phyloP scores from a whole-genome alignment of 2,888 invertebrate genomes.

The Hofmannophila pseudospretella region DNA sequence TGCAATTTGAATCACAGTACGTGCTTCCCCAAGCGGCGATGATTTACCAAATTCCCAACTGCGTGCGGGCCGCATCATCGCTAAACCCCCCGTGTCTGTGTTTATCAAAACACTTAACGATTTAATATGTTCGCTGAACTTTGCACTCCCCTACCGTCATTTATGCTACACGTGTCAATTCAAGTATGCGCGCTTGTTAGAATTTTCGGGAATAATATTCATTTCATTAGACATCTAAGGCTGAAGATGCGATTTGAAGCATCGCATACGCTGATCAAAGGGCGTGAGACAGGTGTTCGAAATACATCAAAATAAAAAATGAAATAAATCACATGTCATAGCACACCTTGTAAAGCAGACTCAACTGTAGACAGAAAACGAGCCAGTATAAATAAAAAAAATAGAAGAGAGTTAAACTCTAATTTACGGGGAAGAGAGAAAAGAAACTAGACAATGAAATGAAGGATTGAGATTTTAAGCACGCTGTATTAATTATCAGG shows the following conservation, averaged over 20 bases:
- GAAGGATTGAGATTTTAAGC: constrained; percentile 5
- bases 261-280: too few relatives aligned
- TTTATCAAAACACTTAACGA: constrained; percentile 77
- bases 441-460: too few relatives aligned
- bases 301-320: too few relatives aligned
- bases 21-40: constrained; percentile 49
- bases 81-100: constrained; percentile 62
- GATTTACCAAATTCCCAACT: constrained; percentile 62
- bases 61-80: constrained; percentile 52
- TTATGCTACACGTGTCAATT: constrained; percentile 30
- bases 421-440: too few relatives aligned
- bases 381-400: too few relatives aligned
- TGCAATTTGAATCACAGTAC: constrained; percentile 35
- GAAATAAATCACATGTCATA: too few relatives aligned
- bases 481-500: background rate
- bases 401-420: too few relatives aligned
- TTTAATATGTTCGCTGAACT: constrained; percentile 72
- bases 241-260: too few relatives aligned
- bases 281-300: too few relatives aligned
- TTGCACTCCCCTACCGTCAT: constrained; percentile 37
- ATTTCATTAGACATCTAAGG: background rate
- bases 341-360: too few relatives aligned
- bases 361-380: too few relatives aligned
- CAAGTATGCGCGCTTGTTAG: constrained; percentile 43
- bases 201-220: constrained; percentile 35